Conservation (phyloP, 2,797 vertebrate genomes). For the Pangasius mekongensis region DNA sequence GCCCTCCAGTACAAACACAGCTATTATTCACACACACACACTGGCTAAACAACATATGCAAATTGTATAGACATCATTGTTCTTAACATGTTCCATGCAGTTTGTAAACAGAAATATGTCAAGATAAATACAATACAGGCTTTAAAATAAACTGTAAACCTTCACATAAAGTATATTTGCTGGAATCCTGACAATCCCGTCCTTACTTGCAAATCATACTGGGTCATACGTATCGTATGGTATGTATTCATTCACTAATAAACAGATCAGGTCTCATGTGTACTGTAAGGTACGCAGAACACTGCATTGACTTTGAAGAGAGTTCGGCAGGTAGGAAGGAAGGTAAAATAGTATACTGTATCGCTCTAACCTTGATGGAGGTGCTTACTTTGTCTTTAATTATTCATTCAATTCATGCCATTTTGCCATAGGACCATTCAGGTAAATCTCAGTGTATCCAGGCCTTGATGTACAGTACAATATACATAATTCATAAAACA, state of each 20-base stretch:
- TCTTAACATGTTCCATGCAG: neutral
- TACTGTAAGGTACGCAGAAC: neutral
- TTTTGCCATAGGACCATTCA: conserved; percentile 33
- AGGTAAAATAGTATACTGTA: neutral
- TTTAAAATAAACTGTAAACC: neutral
- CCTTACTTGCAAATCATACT: neutral
- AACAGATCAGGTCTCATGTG: neutral
- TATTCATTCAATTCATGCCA: conserved; percentile 34
- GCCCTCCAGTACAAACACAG: conserved; percentile 23
- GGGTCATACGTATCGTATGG: neutral
- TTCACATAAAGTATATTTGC: neutral
- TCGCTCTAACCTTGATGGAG: neutral
- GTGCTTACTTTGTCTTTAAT: conserved; percentile 31
- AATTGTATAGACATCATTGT: conserved; percentile 3
- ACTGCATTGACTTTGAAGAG: neutral
- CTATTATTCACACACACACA: conserved; percentile 31
- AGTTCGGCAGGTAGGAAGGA: neutral
- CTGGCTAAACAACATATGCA: neutral
- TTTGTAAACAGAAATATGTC: neutral
- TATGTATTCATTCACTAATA: neutral
- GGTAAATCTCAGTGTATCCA: neutral
- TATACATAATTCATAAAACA: neutral
- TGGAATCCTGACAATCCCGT: neutral
- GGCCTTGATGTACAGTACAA: neutral
- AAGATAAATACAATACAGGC: neutral